Evolutionary conservation across 2,113 vertebrate species (phyloP).

Genomic region (Ascaphus truei): DNA sequence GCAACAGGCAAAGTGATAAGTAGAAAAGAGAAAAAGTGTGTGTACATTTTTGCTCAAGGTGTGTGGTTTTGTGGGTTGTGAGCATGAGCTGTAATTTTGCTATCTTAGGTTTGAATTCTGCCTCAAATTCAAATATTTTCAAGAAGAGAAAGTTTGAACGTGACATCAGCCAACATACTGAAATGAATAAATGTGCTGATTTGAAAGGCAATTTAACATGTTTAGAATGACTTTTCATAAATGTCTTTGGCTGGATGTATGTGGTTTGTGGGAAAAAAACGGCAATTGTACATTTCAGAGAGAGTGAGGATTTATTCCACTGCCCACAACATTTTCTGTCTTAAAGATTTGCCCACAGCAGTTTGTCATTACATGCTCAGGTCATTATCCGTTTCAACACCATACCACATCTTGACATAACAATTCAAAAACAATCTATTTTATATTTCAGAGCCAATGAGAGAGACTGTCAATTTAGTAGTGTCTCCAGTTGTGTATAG

Average conservation of each 20-base stretch:
- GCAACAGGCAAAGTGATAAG: neutral
- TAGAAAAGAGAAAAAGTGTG: neutral
- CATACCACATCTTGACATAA: conserved; percentile 18
- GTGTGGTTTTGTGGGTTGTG: conserved; percentile 22
- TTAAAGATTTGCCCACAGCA: conserved; percentile 6
- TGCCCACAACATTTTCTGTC: conserved; percentile 10
- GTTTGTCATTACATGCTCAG: conserved; percentile 19
- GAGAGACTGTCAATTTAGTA: too few species aligned
- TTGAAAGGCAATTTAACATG: conserved; percentile 32
- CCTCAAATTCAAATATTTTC: conserved; percentile 30
- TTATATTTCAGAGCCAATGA: too few species aligned
- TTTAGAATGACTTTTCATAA: conserved; percentile 32
- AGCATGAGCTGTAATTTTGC: conserved; percentile 14
- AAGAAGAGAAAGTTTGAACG: conserved; percentile 11
- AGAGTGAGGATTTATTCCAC: conserved; percentile 16
- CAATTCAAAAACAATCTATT: conserved; percentile 9
- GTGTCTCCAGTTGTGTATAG: too few species aligned
- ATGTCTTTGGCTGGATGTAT: conserved; percentile 29
- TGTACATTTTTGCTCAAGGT: conserved; percentile 8
- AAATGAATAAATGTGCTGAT: conserved; percentile 35
- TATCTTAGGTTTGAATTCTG: conserved; percentile 10
- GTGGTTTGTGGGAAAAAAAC: conserved; percentile 32
- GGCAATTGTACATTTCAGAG: conserved; percentile 3
- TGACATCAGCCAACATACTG: conserved; percentile 20
- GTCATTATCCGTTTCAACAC: conserved; percentile 24